These are phyloP conservation scores for Carlito syrichta DNA, from an alignment of 2,113 vertebrate genomes.

Conservation along the genomic window DNA sequence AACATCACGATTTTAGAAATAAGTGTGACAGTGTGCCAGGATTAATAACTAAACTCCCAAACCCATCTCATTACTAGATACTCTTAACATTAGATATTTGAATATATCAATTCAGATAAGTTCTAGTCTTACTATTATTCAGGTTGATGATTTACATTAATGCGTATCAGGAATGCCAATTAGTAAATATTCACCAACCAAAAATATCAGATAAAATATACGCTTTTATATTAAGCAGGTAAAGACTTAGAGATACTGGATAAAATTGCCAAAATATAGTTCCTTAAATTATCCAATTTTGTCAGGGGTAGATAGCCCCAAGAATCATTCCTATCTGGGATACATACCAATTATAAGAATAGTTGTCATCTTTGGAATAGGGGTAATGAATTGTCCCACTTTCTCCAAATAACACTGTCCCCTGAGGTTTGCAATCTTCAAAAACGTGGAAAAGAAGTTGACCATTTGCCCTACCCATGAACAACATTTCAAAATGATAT, in stretches of 20 bases:
- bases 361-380: neutral
- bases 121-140: neutral
- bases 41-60: neutral
- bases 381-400: neutral
- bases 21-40: neutral
- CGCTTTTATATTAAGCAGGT: neutral
- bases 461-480: neutral
- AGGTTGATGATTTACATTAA: neutral
- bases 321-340: neutral
- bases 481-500: neutral
- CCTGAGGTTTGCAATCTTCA: neutral
- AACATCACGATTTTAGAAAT: neutral
- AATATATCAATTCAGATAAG: neutral
- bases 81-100: neutral
- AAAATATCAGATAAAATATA: neutral
- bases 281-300: neutral
- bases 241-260: neutral
- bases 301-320: neutral
- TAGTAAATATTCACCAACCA: neutral
- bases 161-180: neutral
- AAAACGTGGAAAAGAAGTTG: neutral
- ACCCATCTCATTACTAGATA: neutral
- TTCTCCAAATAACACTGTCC: neutral
- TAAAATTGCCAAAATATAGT: neutral
- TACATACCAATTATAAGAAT: neutral